These are phyloP conservation scores for Propithecus perrieri DNA, from an alignment of 2,797 vertebrate genomes.

Conservation along the genomic window DNA sequence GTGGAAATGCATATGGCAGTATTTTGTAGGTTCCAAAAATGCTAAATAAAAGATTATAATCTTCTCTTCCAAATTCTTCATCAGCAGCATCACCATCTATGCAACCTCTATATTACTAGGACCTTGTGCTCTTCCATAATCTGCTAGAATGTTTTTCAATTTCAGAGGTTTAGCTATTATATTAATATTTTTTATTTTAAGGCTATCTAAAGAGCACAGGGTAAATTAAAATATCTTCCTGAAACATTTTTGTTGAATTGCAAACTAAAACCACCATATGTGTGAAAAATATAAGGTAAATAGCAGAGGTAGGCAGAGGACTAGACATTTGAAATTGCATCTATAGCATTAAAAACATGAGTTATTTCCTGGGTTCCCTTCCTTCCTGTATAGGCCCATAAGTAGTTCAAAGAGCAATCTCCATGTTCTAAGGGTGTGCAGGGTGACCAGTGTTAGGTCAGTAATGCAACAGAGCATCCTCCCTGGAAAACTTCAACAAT, in stretches of 20 bases:
- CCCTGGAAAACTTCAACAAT: background rate
- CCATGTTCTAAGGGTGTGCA: background rate
- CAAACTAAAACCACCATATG: background rate
- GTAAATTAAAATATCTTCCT: conserved; percentile 12
- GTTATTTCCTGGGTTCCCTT: background rate
- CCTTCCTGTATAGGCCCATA: background rate
- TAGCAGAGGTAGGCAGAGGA: background rate
- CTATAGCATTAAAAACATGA: background rate
- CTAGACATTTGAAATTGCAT: background rate
- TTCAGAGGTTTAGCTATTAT: conserved; percentile 28
- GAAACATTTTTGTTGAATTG: conserved; percentile 1
- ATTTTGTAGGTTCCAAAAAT: background rate
- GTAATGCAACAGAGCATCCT: background rate
- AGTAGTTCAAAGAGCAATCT: background rate
- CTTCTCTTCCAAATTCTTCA: background rate
- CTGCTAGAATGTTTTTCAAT: background rate
- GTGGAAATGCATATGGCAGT: background rate
- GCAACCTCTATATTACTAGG: background rate
- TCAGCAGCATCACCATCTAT: too few species aligned
- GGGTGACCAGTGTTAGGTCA: background rate
- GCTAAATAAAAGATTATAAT: background rate
- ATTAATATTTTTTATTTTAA: background rate
- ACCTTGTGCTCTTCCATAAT: background rate
- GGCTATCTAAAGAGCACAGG: conserved; percentile 21
- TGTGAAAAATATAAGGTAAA: background rate